A percentile compares a stretch with the other conserved stretches of the same genome.
Evolutionary conservation across 2,888 invertebrate genomes (phyloP).

Genomic region (Anodontia alba): DNA sequence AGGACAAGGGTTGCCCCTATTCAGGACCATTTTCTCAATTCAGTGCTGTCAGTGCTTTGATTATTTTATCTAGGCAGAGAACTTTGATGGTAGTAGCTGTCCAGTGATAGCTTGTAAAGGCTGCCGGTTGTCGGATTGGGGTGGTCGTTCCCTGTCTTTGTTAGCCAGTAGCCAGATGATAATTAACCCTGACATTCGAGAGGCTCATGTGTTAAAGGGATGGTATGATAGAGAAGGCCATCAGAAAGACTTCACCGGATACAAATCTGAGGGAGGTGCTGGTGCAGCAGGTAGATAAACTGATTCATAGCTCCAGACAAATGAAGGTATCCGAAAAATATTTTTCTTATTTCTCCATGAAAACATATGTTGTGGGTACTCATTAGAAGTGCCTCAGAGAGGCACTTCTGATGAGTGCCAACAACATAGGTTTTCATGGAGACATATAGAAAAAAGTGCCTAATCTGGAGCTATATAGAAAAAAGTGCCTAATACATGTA

Average conservation of each 20-base stretch:
- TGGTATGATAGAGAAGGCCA: constrained; percentile 92
- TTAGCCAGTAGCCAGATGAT: constrained; percentile 86
- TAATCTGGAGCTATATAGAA: no score
- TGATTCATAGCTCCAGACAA: no score
- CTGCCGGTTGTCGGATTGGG: constrained; percentile 94
- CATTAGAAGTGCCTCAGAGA: no score
- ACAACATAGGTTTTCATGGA: no score
- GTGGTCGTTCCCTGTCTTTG: constrained; percentile 85
- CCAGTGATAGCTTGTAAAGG: constrained; percentile 95
- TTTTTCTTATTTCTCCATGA: no score
- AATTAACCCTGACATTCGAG: constrained; percentile 94
- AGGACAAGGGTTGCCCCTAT: no score
- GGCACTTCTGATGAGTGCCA: no score
- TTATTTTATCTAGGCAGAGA: constrained; percentile 90
- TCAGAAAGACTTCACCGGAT: constrained; percentile 82
- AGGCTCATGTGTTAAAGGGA: constrained; percentile 93
- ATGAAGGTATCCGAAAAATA: no score
- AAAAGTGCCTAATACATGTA: no score
- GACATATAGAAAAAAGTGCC: no score
- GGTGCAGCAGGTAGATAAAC: constrained; percentile 42
- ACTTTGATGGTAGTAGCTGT: constrained; percentile 91
- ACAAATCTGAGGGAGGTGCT: constrained; percentile 73
- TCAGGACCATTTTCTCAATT: no score
- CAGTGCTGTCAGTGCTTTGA: no score
- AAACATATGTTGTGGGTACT: not conserved